Percentiles rank a stretch among this genome's conserved stretches.
These are phyloP conservation scores for Ciconia stormi DNA, from an alignment of 2,113 vertebrate species.

Conservation along the genomic window DNA sequence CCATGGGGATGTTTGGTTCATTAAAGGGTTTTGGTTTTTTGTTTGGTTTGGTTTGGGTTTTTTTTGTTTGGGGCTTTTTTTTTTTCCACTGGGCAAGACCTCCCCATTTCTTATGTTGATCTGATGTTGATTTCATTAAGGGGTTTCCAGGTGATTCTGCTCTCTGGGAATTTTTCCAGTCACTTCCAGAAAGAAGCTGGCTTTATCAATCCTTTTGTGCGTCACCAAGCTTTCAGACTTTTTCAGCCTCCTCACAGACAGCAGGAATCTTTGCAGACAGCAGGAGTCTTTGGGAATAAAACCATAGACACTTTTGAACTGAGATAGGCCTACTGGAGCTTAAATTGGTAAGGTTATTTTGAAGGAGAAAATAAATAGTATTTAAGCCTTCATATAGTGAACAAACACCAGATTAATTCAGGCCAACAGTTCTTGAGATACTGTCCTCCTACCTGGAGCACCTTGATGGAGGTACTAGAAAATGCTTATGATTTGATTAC, in stretches of 20 bases:
- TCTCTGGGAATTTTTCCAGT: conserved; percentile 3
- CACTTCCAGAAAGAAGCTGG: conserved; percentile 17
- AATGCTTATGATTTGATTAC: neutral
- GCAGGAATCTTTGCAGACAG: conserved; percentile 17
- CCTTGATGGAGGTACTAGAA: conserved; percentile 7
- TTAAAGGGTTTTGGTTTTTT: neutral
- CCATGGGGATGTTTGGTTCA: neutral
- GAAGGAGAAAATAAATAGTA: neutral
- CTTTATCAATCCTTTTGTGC: neutral
- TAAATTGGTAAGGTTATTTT: conserved; percentile 22
- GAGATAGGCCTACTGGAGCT: conserved; percentile 10
- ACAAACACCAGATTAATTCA: neutral
- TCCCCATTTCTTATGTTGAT: neutral
- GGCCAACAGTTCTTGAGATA: neutral
- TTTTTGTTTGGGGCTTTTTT: no score
- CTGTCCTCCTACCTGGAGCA: neutral
- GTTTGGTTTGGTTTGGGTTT: no score
- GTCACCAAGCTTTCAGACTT: neutral
- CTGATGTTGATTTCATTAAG: neutral
- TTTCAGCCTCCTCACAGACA: conserved; percentile 11
- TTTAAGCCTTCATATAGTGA: neutral
- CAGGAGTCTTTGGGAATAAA: conserved; percentile 10
- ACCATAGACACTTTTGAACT: neutral
- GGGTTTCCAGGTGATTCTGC: neutral
- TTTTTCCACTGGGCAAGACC: neutral